These are phyloP conservation scores for Tylochromis polylepis DNA, from an alignment of 2,113 vertebrate genomes.

Conservation along the genomic window DNA sequence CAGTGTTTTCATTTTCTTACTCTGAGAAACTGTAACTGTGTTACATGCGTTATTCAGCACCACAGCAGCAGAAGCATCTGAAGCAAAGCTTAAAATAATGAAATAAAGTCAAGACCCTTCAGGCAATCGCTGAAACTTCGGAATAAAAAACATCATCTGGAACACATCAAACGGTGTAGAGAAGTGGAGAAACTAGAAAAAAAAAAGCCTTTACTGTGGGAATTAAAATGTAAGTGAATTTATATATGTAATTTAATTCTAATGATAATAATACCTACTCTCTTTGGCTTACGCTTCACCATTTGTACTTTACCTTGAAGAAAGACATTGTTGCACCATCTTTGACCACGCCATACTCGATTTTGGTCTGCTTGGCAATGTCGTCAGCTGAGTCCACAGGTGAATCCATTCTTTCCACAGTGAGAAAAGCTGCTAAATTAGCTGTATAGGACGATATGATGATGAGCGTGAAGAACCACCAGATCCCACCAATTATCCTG, in stretches of 20 bases:
- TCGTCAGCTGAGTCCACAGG: conserved; percentile 95
- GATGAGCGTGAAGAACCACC: conserved; percentile 99
- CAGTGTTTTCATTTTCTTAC: conserved; percentile 38
- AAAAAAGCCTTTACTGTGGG: conserved; percentile 41
- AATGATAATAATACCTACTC: not conserved
- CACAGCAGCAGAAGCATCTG: conserved; percentile 32
- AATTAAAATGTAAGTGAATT: conserved; percentile 53
- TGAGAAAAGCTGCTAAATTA: conserved; percentile 95
- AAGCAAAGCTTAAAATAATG: conserved; percentile 50
- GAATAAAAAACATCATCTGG: conserved; percentile 60
- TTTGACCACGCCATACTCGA: conserved; percentile 93
- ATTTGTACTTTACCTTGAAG: conserved; percentile 84
- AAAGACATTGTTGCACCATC: conserved; percentile 97
- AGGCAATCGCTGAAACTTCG: conserved; percentile 61
- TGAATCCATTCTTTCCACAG: conserved; percentile 95
- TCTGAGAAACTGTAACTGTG: conserved; percentile 27
- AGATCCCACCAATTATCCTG: conserved; percentile 97
- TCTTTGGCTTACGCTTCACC: not conserved
- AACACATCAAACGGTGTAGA: conserved; percentile 58
- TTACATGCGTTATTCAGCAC: conserved; percentile 49
- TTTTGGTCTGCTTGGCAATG: conserved; percentile 97
- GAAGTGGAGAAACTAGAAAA: conserved; percentile 44
- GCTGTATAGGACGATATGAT: conserved; percentile 99
- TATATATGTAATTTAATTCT: not conserved
- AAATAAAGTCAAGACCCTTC: conserved; percentile 56